Conservation (phyloP, 2,113 vertebrate genomes). For the Burhinus bistriatus region DNA sequence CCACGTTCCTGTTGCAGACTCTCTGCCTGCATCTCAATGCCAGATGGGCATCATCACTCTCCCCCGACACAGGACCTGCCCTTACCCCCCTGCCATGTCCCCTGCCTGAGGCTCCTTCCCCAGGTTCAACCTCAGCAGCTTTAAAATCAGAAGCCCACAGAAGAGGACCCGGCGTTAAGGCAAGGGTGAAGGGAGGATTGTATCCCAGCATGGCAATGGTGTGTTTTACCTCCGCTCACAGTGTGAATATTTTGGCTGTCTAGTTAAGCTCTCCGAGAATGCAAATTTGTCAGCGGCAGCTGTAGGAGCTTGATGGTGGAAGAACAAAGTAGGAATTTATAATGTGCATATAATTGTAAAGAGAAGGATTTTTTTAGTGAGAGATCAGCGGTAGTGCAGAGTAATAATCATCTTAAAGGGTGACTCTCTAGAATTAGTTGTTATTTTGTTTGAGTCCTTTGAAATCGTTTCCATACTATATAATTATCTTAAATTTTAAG, state of each 20-base stretch:
- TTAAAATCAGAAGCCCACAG: not conserved
- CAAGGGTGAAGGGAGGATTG: not conserved
- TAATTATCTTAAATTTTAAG: constrained; percentile 75
- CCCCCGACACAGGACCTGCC: not conserved
- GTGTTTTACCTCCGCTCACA: constrained; percentile 9
- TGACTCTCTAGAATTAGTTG: constrained; percentile 70
- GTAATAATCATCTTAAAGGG: constrained; percentile 67
- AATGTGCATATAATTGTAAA: constrained; percentile 58
- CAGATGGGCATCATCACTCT: rapidly evolving
- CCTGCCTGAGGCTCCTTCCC: not conserved
- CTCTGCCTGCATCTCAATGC: not conserved
- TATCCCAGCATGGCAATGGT: rapidly evolving
- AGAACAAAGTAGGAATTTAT: constrained; percentile 70
- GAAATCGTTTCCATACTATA: constrained; percentile 61
- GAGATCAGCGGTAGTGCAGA: constrained; percentile 28
- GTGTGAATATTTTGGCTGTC: constrained; percentile 30
- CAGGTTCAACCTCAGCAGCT: not conserved
- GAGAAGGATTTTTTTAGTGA: constrained; percentile 45
- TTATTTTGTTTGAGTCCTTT: constrained; percentile 71
- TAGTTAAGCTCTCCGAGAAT: constrained; percentile 55
- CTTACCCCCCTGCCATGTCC: not conserved
- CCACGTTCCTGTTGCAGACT: not conserved
- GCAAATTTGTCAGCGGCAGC: constrained; percentile 61
- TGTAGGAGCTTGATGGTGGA: constrained; percentile 60
- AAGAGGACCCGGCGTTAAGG: rapidly evolving